Conservation (phyloP, 2,113 vertebrate species). For the Paradoxurus hermaphroditus region DNA sequence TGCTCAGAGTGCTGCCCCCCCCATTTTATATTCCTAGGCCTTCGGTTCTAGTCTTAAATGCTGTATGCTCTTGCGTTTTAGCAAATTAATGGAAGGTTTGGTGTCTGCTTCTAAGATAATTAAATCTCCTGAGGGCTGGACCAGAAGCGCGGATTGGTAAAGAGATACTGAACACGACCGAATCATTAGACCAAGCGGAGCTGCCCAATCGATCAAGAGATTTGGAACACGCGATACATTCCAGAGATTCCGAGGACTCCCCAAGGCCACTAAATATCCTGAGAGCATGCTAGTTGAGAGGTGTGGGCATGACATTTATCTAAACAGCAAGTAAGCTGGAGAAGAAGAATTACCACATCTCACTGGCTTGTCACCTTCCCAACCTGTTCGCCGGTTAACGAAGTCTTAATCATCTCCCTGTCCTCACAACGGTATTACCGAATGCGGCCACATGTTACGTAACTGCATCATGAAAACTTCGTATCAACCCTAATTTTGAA, state of each 20-base stretch:
- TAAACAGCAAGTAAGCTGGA: neutral
- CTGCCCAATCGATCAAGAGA: neutral
- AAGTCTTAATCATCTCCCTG: neutral
- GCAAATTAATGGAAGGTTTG: neutral
- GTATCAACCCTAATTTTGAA: neutral
- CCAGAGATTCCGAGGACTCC: neutral
- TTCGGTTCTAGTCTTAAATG: neutral
- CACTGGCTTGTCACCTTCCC: neutral
- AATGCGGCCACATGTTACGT: neutral
- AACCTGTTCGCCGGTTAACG: neutral
- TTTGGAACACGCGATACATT: neutral
- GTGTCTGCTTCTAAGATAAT: neutral
- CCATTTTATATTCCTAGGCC: neutral
- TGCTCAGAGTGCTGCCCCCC: neutral
- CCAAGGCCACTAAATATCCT: accelerated
- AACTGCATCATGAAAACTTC: neutral
- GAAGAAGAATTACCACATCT: too few relatives aligned
- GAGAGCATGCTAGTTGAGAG: neutral
- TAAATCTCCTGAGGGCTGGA: neutral
- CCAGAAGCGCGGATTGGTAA: neutral
- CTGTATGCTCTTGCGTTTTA: neutral
- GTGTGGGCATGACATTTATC: neutral
- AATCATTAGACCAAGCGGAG: neutral
- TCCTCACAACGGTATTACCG: too few relatives aligned
- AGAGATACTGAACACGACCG: neutral